Evolutionary conservation across 2,113 vertebrate species (phyloP).

Genomic region (Ondatra zibethicus): DNA sequence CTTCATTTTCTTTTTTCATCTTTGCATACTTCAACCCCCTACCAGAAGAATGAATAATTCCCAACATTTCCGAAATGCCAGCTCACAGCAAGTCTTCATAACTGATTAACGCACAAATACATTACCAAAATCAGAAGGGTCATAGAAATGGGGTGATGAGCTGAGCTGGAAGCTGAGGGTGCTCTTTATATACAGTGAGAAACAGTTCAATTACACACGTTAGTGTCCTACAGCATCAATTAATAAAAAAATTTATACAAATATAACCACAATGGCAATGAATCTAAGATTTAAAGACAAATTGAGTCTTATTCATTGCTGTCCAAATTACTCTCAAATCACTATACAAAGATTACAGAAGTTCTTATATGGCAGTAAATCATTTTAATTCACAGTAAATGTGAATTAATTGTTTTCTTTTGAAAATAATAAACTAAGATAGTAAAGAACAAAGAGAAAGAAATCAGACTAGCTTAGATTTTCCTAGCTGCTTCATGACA

Average conservation of each 20-base stretch:
- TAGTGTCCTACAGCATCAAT: constrained; percentile 70
- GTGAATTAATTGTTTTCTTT: neutral
- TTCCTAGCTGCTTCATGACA: neutral
- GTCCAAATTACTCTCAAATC: constrained; percentile 45
- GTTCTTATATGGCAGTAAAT: neutral
- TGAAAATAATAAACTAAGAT: neutral
- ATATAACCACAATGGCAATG: constrained; percentile 56
- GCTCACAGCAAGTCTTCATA: constrained; percentile 73
- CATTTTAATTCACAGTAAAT: neutral
- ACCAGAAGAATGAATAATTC: constrained; percentile 81
- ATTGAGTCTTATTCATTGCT: constrained; percentile 56
- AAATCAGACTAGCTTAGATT: neutral
- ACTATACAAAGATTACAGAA: neutral
- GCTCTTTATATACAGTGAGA: constrained; percentile 65
- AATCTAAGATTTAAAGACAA: constrained; percentile 75
- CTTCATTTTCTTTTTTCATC: constrained; percentile 71
- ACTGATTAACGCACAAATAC: constrained; percentile 77
- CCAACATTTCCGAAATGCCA: constrained; percentile 77
- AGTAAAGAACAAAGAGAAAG: neutral
- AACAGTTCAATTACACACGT: constrained; percentile 81
- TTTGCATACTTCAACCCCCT: constrained; percentile 69
- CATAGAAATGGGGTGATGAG: constrained; percentile 76
- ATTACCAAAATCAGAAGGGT: constrained; percentile 67
- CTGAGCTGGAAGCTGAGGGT: constrained; percentile 65
- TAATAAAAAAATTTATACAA: constrained; percentile 70